phyloP scores from a whole-genome alignment of 2,888 invertebrate species.

The Morinoia aosen region DNA sequence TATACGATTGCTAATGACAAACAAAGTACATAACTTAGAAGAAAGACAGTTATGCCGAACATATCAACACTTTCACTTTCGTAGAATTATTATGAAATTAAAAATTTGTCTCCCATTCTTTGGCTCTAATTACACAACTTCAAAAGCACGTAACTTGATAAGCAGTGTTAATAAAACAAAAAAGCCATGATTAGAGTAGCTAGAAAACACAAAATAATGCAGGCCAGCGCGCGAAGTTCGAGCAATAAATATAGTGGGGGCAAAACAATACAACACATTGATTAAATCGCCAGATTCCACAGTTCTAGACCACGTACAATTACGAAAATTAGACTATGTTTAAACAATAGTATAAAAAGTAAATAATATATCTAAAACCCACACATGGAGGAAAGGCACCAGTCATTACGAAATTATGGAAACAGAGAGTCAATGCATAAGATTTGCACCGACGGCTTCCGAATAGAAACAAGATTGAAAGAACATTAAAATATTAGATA shows the following conservation, averaged over 20 bases:
- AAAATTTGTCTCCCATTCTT: not conserved
- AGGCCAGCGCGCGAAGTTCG: not conserved
- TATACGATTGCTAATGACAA: not conserved
- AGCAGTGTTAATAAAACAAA: not conserved
- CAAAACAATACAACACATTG: too few relatives aligned
- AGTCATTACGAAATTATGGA: too few relatives aligned
- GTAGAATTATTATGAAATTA: not conserved
- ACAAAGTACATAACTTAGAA: not conserved
- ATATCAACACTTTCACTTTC: not conserved
- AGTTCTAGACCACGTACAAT: too few relatives aligned
- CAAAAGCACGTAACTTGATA: not conserved
- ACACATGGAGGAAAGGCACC: too few relatives aligned
- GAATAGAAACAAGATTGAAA: too few relatives aligned
- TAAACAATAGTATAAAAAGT: too few relatives aligned
- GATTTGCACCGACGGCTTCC: too few relatives aligned
- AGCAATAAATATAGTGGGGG: not conserved
- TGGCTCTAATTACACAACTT: not conserved
- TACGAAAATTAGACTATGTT: too few relatives aligned
- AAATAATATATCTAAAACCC: too few relatives aligned
- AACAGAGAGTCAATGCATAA: too few relatives aligned
- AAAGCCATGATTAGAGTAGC: not conserved
- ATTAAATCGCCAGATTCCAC: too few relatives aligned
- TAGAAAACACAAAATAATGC: not conserved
- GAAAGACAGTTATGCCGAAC: not conserved
- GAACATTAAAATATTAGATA: too few relatives aligned